These are phyloP conservation scores for Aphelenchoides besseyi DNA, from an alignment of 1,140 invertebrate genomes.

Conservation along the genomic window DNA sequence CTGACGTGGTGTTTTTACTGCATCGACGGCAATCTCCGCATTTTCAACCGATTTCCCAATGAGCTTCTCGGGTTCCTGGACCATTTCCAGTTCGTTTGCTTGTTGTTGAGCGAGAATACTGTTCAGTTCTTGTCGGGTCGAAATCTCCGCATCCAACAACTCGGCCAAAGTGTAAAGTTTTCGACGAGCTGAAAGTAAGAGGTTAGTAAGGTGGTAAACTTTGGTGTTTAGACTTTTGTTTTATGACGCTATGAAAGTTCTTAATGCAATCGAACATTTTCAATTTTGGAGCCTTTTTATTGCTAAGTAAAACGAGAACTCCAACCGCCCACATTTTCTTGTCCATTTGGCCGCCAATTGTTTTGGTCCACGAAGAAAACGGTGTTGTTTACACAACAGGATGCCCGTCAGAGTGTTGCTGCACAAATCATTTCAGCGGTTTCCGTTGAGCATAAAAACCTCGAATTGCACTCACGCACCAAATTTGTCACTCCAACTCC, in stretches of 20 bases:
- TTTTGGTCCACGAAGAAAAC: background rate
- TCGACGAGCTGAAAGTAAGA: background rate
- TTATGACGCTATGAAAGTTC: background rate
- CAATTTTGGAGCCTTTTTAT: too few species aligned
- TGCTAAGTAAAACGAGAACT: too few species aligned
- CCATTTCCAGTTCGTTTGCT: background rate
- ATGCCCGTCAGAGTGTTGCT: too few species aligned
- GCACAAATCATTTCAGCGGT: background rate
- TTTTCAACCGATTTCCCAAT: background rate
- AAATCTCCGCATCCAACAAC: constrained; percentile 4
- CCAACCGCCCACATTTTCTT: too few species aligned
- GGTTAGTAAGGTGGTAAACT: background rate
- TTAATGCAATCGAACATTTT: background rate
- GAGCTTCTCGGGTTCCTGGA: background rate
- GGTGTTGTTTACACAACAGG: background rate
- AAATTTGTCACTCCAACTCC: too few species aligned
- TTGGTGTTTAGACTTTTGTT: background rate
- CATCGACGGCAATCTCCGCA: background rate
- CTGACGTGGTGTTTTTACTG: background rate
- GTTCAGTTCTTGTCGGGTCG: background rate
- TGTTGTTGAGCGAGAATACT: background rate
- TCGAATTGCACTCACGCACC: background rate
- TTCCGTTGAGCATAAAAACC: background rate
- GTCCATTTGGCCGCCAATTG: background rate
- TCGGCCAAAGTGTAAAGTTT: constrained; percentile 17